phyloP scores from a whole-genome alignment of 2,888 invertebrate genomes.

The Caenorhabditis becei region DNA sequence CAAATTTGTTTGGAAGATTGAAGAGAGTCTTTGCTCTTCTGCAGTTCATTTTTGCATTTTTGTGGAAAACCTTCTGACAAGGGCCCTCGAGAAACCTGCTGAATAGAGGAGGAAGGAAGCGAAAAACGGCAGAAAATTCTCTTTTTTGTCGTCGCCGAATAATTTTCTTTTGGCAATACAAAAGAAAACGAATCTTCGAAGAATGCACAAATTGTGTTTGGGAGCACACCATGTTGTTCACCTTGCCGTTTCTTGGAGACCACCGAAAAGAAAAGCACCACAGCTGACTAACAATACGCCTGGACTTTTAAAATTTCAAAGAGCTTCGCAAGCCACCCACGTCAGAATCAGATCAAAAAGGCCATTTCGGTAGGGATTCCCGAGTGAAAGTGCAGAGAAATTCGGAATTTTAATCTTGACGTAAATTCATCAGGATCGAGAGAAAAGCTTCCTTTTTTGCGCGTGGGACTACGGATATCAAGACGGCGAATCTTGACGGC shows the following conservation, averaged over 20 bases:
- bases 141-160: slow-evolving; percentile 53
- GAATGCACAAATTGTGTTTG: slow-evolving; percentile 47
- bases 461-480: slow-evolving; percentile 1
- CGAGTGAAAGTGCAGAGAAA: background rate
- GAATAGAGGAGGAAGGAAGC: slow-evolving; percentile 30
- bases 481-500: slow-evolving; percentile 26
- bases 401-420: background rate
- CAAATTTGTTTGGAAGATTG: background rate
- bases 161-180: slow-evolving; percentile 39
- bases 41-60: background rate
- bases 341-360: slow-evolving; percentile 25
- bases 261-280: slow-evolving; percentile 10
- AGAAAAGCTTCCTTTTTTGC: background rate
- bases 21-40: background rate
- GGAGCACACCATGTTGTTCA: slow-evolving; percentile 37
- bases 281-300: background rate
- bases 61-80: slow-evolving; percentile 21
- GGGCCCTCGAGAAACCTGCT: slow-evolving; percentile 50
- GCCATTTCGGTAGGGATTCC: slow-evolving; percentile 7
- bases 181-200: slow-evolving; percentile 39
- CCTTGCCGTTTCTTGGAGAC: slow-evolving; percentile 44
- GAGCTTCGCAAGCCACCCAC: background rate
- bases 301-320: slow-evolving; percentile 1
- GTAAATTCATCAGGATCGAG: background rate
- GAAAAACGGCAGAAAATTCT: slow-evolving; percentile 33